These are phyloP conservation scores for Atta colombica DNA, from an alignment of 1,140 invertebrate genomes.

Conservation along the genomic window DNA sequence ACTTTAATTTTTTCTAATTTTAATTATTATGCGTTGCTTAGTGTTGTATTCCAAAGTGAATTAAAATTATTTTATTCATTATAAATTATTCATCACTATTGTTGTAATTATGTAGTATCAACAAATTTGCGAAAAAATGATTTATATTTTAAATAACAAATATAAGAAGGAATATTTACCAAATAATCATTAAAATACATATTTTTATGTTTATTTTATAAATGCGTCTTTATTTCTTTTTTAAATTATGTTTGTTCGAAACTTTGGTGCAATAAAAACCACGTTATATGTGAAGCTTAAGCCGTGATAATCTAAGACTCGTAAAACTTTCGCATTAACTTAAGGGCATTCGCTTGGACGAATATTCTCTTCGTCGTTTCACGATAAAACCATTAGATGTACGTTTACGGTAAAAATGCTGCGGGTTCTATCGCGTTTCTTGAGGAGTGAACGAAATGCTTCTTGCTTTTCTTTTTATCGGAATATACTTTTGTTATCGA, in stretches of 20 bases:
- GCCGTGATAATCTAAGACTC: conserved; percentile 36
- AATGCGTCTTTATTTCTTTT: background rate
- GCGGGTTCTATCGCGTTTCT: background rate
- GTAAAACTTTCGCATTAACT: conserved; percentile 53
- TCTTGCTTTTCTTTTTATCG: conserved; percentile 25
- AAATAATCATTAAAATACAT: background rate
- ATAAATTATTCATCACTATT: background rate
- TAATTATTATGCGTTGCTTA: background rate
- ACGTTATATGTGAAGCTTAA: conserved; percentile 10
- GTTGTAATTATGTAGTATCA: background rate
- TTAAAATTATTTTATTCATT: conserved; percentile 5
- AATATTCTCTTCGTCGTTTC: conserved; percentile 31
- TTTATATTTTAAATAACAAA: background rate
- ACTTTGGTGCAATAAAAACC: conserved; percentile 7
- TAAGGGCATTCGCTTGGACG: background rate
- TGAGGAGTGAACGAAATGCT: background rate
- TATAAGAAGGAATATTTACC: background rate
- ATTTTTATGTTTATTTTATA: conserved; percentile 12
- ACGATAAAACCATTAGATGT: conserved; percentile 37
- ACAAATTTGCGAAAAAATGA: background rate
- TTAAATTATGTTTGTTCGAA: conserved; percentile 14
- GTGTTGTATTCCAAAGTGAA: conserved; percentile 1
- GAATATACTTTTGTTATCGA: background rate
- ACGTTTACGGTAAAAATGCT: conserved; percentile 11
- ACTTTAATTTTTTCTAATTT: background rate